A percentile compares a stretch with the other conserved stretches of the same genome.
Evolutionary conservation across 2,888 invertebrate genomes (phyloP).

Genomic region (Drosophila imparisetae): DNA sequence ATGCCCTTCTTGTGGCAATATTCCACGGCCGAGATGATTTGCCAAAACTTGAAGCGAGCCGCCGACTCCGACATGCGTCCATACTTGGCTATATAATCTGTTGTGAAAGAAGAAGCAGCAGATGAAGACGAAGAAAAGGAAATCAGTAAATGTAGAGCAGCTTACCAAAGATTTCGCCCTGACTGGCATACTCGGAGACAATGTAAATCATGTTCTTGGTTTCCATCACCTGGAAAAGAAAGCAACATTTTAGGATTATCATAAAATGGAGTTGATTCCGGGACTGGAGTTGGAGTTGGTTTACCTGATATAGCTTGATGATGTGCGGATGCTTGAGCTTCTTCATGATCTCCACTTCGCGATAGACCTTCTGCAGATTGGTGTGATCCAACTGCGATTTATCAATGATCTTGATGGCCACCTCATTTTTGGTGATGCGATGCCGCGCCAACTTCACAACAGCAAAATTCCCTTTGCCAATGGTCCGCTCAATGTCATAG

Average conservation of each 20-base stretch:
- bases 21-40: slow-evolving; percentile 97
- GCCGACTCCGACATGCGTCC: slow-evolving; percentile 97
- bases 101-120: background rate
- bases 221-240: slow-evolving; percentile 95
- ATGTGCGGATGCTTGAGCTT: slow-evolving; percentile 98
- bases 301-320: slow-evolving; percentile 97
- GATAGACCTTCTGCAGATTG: slow-evolving; percentile 96
- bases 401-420: slow-evolving; percentile 98
- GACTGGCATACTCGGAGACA: slow-evolving; percentile 98
- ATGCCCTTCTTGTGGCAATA: slow-evolving; percentile 97
- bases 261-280: background rate
- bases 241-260: background rate
- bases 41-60: slow-evolving; percentile 97
- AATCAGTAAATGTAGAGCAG: background rate
- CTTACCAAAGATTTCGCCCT: slow-evolving; percentile 99
- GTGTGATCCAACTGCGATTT: slow-evolving; percentile 95
- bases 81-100: slow-evolving; percentile 96
- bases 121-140: background rate
- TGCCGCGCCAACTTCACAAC: slow-evolving; percentile 99
- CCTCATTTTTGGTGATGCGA: slow-evolving; percentile 99
- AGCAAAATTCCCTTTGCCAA: slow-evolving; percentile 99
- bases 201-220: slow-evolving; percentile 99
- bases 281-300: background rate
- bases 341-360: slow-evolving; percentile 99
- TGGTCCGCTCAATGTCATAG: slow-evolving; percentile 98